These are phyloP conservation scores for Plagiodera versicolora DNA, from an alignment of 2,888 invertebrate genomes.

Conservation along the genomic window DNA sequence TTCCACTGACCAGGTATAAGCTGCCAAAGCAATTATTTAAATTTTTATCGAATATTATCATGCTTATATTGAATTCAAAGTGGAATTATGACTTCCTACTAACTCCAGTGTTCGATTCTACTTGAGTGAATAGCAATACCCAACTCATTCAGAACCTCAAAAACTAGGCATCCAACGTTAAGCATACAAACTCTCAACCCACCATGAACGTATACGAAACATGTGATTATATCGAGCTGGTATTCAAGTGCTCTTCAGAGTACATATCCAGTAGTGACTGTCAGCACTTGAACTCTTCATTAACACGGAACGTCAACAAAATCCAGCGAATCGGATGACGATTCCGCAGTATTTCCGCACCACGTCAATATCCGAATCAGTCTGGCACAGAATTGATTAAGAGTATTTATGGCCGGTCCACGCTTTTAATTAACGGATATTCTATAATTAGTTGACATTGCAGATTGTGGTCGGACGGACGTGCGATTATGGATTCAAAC, in stretches of 20 bases:
- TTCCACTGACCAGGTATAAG: too few species aligned
- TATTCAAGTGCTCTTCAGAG: neutral
- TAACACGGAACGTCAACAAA: neutral
- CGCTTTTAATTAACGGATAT: conserved; percentile 45
- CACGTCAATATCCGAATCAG: conserved; percentile 12
- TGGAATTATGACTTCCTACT: too few species aligned
- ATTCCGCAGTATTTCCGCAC: conserved; percentile 2
- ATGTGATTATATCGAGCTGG: too few species aligned
- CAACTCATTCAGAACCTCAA: too few species aligned
- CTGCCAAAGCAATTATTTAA: too few species aligned
- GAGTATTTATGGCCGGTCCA: conserved; percentile 36
- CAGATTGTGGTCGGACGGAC: conserved; percentile 25
- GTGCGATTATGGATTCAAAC: conserved; percentile 16
- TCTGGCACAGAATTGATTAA: conserved; percentile 39
- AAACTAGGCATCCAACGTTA: too few species aligned
- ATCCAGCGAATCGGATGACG: neutral
- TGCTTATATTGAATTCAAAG: too few species aligned
- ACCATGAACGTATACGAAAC: too few species aligned
- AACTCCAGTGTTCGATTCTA: too few species aligned
- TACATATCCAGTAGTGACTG: neutral
- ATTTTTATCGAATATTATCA: too few species aligned
- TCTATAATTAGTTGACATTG: conserved; percentile 42
- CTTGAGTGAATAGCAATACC: too few species aligned
- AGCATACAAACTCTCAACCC: too few species aligned
- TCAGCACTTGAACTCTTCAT: neutral